phyloP scores from a whole-genome alignment of 2,888 invertebrate genomes.

The Protonemura montana region DNA sequence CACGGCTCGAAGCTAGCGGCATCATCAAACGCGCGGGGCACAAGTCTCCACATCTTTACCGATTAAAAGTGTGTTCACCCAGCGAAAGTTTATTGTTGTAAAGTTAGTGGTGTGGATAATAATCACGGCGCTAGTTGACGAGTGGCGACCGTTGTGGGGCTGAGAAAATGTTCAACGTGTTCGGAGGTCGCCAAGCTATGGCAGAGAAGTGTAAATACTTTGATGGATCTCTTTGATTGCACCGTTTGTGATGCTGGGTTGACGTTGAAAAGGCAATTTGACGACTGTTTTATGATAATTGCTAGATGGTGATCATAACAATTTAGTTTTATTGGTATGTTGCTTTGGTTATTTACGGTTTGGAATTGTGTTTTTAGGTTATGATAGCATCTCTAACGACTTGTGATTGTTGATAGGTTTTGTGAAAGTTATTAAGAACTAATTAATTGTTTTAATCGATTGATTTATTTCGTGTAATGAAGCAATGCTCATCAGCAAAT shows the following conservation, averaged over 20 bases:
- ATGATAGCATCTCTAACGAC: too few relatives aligned
- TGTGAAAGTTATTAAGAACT: too few relatives aligned
- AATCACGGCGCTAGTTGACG: background rate
- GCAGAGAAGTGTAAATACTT: background rate
- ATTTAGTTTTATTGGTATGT: too few relatives aligned
- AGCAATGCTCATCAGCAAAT: too few relatives aligned
- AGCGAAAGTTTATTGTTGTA: slow-evolving; percentile 29
- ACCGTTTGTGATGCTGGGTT: background rate
- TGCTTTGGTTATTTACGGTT: too few relatives aligned
- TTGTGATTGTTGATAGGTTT: too few relatives aligned
- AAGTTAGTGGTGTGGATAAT: slow-evolving; percentile 15
- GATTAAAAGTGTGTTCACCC: background rate
- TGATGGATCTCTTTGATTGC: background rate
- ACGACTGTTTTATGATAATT: background rate
- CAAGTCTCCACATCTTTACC: background rate
- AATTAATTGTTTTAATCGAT: too few relatives aligned
- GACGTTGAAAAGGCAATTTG: background rate
- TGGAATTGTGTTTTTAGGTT: too few relatives aligned
- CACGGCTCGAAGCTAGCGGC: background rate
- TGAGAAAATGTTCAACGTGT: background rate
- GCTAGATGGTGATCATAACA: too few relatives aligned
- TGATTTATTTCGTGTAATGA: too few relatives aligned
- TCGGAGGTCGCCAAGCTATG: background rate
- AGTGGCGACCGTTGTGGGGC: background rate
- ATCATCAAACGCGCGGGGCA: background rate